phyloP scores from a whole-genome alignment of 2,797 vertebrate genomes.

The Linurgus olivaceus region DNA sequence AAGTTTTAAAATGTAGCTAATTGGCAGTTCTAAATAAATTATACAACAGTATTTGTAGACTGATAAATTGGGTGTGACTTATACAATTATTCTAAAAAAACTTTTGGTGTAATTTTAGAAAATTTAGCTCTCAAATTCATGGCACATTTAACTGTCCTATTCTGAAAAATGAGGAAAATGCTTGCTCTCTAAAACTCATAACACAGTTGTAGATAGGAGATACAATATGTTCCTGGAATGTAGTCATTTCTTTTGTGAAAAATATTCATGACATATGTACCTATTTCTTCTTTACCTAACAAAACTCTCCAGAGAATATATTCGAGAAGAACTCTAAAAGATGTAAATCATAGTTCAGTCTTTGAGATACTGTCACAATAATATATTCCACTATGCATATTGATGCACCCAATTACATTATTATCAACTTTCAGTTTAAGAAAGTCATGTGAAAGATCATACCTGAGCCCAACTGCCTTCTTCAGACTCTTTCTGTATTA shows the following conservation, averaged over 20 bases:
- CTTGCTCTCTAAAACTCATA: neutral
- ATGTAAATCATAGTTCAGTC: neutral
- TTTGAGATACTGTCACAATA: neutral
- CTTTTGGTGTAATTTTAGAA: neutral
- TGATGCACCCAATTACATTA: neutral
- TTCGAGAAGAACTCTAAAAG: neutral
- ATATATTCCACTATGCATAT: neutral
- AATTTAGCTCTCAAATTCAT: neutral
- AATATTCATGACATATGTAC: neutral
- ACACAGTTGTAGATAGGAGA: neutral
- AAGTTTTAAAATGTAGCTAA: neutral
- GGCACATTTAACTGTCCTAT: neutral
- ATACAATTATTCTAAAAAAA: neutral
- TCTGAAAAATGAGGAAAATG: neutral
- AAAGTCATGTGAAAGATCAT: conserved; percentile 36
- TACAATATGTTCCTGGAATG: neutral
- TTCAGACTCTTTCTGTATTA: conserved; percentile 89
- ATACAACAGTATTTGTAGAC: neutral
- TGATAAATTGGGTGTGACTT: neutral
- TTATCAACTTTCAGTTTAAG: neutral
- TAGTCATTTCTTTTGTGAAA: neutral
- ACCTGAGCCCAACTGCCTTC: conserved; percentile 99
- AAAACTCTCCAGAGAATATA: neutral
- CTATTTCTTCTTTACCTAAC: neutral
- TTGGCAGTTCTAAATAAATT: neutral